Base-by-base conservation (phyloP, 2,797 vertebrate species). In the Myripristis murdjan region DNA sequence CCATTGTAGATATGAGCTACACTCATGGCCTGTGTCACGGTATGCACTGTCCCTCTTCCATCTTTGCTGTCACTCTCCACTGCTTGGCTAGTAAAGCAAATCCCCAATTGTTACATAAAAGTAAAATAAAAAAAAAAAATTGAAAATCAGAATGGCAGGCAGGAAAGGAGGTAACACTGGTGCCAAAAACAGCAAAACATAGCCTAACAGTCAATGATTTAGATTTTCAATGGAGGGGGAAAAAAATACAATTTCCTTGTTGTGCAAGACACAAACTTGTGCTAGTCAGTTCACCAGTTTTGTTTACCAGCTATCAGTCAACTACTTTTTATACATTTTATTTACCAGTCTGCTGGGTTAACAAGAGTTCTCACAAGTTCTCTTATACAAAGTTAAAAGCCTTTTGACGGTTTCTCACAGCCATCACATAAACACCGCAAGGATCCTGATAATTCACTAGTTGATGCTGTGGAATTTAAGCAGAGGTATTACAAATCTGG, bases 1-100 rank as follows among this genome's bases (percentile, higher is more conserved):
- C 89, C 87, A 87, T 88, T 89, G 90, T 88, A 87, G 82, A 81
- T 79, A 83, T 82, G 84, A 87, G 85, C 64, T 65, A 83, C 64
- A 73, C 87, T 84, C 80, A 77, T 44, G 75, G 76, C 79, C 86
- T 85, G 71, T 83, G 70, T 88, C 77, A 77, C 74, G 89, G 89
- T 88, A 87, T 80, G 69, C 82, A 62, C 78, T 44, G 71, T 83
- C 79, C 82, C 82, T 75, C 79, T 82, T 58, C 62, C 66, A 56
- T 73, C 82, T 83, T 84, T 87, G 89, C 77, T 84, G 74, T 73
- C 62, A 28, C 79, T 80, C 82, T 70, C 70, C 78, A 88, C 84
- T 87, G 84, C 84, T 90, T 86, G 82, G 86, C 70, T 7, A 52
- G 14, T 52, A 15, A 52, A 52, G 68, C 71, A 8, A 78, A 82